A percentile compares a stretch with the other conserved stretches of the same genome.
These are phyloP conservation scores for Turnix velox DNA, from an alignment of 2,113 vertebrate genomes.

Conservation along the genomic window DNA sequence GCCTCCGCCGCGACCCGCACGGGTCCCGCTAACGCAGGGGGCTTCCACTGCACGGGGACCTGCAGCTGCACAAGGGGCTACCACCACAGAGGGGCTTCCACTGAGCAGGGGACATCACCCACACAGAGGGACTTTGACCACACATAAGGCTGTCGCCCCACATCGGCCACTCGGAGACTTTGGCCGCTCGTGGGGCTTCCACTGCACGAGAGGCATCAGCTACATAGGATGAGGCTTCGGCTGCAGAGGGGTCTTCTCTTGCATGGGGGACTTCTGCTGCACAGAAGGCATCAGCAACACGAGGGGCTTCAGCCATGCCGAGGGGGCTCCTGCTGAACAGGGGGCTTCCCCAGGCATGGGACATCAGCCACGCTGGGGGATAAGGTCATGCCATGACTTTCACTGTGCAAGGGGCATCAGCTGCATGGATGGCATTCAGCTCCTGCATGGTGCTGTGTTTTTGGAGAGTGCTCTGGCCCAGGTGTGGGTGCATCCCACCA, in stretches of 20 bases:
- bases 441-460: fast-evolving
- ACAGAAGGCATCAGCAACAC: neutral
- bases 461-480: too few relatives aligned
- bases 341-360: neutral
- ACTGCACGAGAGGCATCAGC: neutral
- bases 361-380: neutral
- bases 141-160: fast-evolving
- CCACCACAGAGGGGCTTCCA: neutral
- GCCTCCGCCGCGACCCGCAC: too few relatives aligned
- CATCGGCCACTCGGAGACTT: too few relatives aligned
- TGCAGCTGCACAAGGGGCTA: fast-evolving
- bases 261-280: neutral
- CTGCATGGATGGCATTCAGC: neutral
- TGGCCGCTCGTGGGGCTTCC: neutral
- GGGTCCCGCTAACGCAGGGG: neutral
- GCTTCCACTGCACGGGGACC: neutral
- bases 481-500: fast-evolving
- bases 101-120: too few relatives aligned
- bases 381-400: too few relatives aligned
- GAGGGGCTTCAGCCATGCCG: neutral
- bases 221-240: too few relatives aligned
- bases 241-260: neutral
- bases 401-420: too few relatives aligned
- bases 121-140: fast-evolving
- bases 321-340: neutral